Percentiles rank a stretch among this genome's conserved stretches.
Evolutionary conservation across 2,113 vertebrate species (phyloP).

Genomic region (Amia ocellicauda): DNA sequence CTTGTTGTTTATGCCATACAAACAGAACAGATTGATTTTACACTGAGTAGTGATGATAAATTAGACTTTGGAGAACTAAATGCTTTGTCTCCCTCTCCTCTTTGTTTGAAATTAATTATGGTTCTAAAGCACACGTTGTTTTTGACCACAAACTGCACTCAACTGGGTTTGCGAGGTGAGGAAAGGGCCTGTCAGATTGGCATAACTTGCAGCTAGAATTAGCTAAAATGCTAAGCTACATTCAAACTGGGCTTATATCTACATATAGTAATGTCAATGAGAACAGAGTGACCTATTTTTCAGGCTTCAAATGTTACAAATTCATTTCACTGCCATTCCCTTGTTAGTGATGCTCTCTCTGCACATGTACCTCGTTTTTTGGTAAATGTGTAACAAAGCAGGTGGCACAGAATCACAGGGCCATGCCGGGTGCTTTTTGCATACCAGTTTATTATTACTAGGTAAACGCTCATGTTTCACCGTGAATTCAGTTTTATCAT

Average conservation of each 20-base stretch:
- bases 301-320: constrained; percentile 53
- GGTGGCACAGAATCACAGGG: background rate
- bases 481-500: too few relatives aligned
- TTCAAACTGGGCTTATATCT: background rate
- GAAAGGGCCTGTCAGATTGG: background rate
- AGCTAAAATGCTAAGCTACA: constrained; percentile 9
- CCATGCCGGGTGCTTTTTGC: background rate
- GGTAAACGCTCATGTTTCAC: background rate
- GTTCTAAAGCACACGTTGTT: background rate
- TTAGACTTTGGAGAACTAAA: constrained; percentile 51
- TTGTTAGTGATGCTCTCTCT: too few relatives aligned
- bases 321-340: constrained; percentile 54
- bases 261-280: constrained; percentile 9
- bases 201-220: background rate
- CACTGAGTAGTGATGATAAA: constrained; percentile 57
- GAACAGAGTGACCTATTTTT: constrained; percentile 68
- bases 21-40: constrained; percentile 73
- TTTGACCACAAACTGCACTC: background rate
- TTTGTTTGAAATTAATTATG: constrained; percentile 1
- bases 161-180: background rate
- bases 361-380: too few relatives aligned
- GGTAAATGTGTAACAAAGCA: too few relatives aligned
- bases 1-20: constrained; percentile 72
- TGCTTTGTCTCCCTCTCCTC: constrained; percentile 35
- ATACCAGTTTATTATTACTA: background rate